Percentiles rank a stretch among this genome's conserved stretches.
These are phyloP conservation scores for Rhinoptilus africanus DNA, from an alignment of 2,113 vertebrate genomes.

Conservation along the genomic window DNA sequence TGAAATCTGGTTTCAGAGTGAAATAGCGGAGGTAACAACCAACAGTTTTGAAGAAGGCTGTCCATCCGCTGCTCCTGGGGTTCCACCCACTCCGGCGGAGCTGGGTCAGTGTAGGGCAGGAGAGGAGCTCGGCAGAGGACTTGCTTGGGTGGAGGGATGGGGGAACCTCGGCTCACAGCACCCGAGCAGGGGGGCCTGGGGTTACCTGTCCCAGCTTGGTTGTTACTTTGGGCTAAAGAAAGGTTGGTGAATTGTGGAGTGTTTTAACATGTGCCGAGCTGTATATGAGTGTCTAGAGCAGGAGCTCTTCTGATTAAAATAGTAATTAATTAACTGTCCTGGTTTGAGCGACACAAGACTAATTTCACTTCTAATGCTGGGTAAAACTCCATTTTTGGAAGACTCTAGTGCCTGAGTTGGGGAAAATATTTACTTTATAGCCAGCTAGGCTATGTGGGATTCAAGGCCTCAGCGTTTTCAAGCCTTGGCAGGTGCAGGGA, in stretches of 20 bases:
- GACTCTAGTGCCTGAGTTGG: too few relatives aligned
- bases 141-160: neutral
- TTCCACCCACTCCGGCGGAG: neutral
- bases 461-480: too few relatives aligned
- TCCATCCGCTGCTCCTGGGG: neutral
- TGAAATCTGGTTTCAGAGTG: neutral
- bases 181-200: rapidly evolving
- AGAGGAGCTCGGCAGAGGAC: neutral
- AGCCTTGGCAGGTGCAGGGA: too few relatives aligned
- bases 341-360: too few relatives aligned
- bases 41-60: neutral
- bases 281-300: neutral
- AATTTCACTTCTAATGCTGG: too few relatives aligned
- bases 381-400: too few relatives aligned
- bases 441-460: too few relatives aligned
- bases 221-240: neutral
- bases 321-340: neutral
- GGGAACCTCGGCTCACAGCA: neutral
- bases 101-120: neutral
- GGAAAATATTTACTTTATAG: too few relatives aligned
- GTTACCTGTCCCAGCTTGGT: neutral
- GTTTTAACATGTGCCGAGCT: neutral
- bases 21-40: neutral
- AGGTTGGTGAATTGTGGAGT: neutral
- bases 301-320: neutral